Evolutionary conservation across 2,888 invertebrate genomes (phyloP), one percentile per base, ranked within the genome.

Genomic region (Aleiodes testaceus): DNA sequence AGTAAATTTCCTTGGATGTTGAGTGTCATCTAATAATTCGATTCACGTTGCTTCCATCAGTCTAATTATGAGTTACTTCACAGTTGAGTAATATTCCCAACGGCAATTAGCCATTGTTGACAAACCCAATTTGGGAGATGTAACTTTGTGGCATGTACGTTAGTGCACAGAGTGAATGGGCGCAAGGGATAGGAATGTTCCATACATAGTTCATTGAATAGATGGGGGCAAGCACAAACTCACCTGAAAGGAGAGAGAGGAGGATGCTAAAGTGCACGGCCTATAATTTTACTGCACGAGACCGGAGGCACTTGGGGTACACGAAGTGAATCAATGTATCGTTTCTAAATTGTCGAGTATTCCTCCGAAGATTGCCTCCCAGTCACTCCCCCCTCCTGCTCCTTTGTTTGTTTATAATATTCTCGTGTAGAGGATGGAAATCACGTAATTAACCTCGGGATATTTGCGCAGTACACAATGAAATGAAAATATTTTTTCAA

Each of bases 61-160:
- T 70, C 78, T 83, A 85, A 85, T 85, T 85, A 83, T 79, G 78
- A 84, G 81, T 80, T 80, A 79, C 83, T 84, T 85, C 79, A 79
- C 81, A 81, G 82, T 79, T 78, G 79, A 79, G 80, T 81, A 83
- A 85, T 85, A 85, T 84, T 84, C 83, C 80, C 80, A 74, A 73
- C 77, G 82, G 84, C 86, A 86, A 87, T 86, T 86, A 86, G 83
- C 79, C 78, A 76, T 81, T 85, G 85, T 86, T 86, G 84, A 85
- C 84, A 84, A 87, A 87, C 83, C 81, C 83, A 87, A 87, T 87
- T 87, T 85, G 77, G 79, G 71, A 79, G 79, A 82, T 83, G 82
- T 81, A 83, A 85, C 84, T 85, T 85, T 82, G 81, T 76, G 73
- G 73, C n/a, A 66, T 65, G 49, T 52, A 76, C 72, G 72, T 14